Base-by-base conservation (phyloP, 2,113 vertebrate genomes). In the Paratilapia polleni region DNA sequence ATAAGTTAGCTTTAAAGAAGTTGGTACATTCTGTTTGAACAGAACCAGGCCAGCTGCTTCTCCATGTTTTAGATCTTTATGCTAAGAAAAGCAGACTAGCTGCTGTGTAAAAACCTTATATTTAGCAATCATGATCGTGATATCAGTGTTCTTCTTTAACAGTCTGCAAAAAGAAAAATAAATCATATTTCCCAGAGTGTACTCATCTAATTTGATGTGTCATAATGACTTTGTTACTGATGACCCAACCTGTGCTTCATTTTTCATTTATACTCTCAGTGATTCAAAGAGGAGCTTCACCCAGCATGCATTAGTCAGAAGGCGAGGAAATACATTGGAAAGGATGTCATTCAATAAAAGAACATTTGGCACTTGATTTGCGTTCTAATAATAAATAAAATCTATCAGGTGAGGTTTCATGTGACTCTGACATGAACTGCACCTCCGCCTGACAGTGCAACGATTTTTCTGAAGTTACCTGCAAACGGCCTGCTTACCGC, bases 381-480 rank as follows among this genome's bases (percentile, higher is more conserved):
- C 0, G 7, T 70, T 12, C 38, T 80, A 15, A 58, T 74, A 43
- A 82, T 68, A 75, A 82, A 68, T 31, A 20, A 80, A 80, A 89
- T n/a, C 77, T 63, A 78, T 75, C 81, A 60, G 82, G 28, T 20
- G 83, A 85, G 43, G 83, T 78, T 81, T 34, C 68, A 52, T 31
- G 68, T 36, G 43, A 28, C 3, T 74, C 59, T 43, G 86, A 73
- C 80, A 59, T 1, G 38, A 70, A 26, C 22, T 22, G 52, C 22
- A 26, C 56, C 73, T 80, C 58, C 41, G 9, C 60, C 62, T 34
- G 66, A 80, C 74, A 26, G 70, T 10, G 47, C 81, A 36, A 70
- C 7, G 84, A 79, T 87, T 60, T 62, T 20, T 36, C 83, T 64
- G 41, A 85, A 82, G 75, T 78, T 73, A 77, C 82, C 78, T 36